Evolutionary conservation across 2,797 vertebrate genomes (phyloP).

Genomic region (Tapera naevia): DNA sequence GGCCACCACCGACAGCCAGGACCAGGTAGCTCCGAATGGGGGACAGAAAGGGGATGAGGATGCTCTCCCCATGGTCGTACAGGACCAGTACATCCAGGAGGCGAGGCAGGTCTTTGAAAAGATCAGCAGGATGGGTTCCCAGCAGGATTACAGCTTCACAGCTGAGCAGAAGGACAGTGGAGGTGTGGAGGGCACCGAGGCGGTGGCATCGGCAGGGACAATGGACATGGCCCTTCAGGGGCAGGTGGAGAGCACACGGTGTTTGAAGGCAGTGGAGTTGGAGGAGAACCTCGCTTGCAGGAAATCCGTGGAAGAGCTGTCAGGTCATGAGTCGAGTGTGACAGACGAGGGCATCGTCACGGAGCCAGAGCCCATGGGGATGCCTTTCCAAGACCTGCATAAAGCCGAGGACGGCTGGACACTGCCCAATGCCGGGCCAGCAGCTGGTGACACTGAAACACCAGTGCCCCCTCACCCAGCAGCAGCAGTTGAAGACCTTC

Average conservation of each 20-base stretch:
- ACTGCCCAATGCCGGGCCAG: background rate
- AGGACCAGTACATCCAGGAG: slow-evolving; percentile 92
- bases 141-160: slow-evolving; percentile 75
- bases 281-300: slow-evolving; percentile 79
- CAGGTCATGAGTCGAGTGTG: slow-evolving; percentile 91
- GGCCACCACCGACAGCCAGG: slow-evolving; percentile 64
- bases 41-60: slow-evolving; percentile 75
- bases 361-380: slow-evolving; percentile 82
- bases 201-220: background rate
- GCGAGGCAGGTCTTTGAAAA: slow-evolving; percentile 94
- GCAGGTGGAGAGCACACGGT: background rate
- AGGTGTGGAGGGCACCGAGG: background rate
- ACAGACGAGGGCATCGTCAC: slow-evolving; percentile 97
- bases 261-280: slow-evolving; percentile 69
- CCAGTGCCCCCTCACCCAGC: slow-evolving; percentile 22
- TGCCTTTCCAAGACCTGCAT: slow-evolving; percentile 78
- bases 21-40: slow-evolving; percentile 62
- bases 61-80: slow-evolving; percentile 79
- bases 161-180: slow-evolving; percentile 69
- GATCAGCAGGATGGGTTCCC: slow-evolving; percentile 90
- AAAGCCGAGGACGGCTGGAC: slow-evolving; percentile 82
- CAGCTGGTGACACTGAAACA: background rate
- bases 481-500: slow-evolving; percentile 51
- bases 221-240: background rate
- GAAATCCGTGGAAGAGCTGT: slow-evolving; percentile 89